Evolutionary conservation across 2,797 vertebrate species (phyloP).

Genomic region (Champsocephalus esox): DNA sequence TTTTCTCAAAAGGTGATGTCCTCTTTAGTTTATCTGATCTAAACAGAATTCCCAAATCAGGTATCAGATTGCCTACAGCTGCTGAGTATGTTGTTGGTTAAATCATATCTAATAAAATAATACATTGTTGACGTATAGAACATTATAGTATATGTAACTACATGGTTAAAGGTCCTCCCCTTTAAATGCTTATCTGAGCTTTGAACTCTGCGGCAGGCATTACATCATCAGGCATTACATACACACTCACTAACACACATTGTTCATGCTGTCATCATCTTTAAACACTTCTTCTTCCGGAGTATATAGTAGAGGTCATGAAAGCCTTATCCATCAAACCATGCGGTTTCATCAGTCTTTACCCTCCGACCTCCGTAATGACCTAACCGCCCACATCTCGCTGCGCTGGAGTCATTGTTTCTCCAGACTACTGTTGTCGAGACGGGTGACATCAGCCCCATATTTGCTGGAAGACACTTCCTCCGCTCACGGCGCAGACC

Average conservation of each 20-base stretch:
- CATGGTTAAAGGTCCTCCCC: not conserved
- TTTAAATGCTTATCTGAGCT: slow-evolving; percentile 46
- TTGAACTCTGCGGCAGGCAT: slow-evolving; percentile 40
- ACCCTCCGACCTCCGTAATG: slow-evolving; percentile 48
- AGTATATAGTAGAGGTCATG: slow-evolving; percentile 30
- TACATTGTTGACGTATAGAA: not conserved
- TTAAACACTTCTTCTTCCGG: slow-evolving; percentile 44
- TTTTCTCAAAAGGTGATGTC: not conserved
- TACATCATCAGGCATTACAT: slow-evolving; percentile 41
- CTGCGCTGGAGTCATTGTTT: slow-evolving; percentile 19
- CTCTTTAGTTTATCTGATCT: slow-evolving; percentile 2
- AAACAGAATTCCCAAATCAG: slow-evolving; percentile 7
- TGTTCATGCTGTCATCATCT: slow-evolving; percentile 53
- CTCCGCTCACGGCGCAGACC: slow-evolving; percentile 41
- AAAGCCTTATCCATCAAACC: slow-evolving; percentile 23
- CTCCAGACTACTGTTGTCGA: slow-evolving; percentile 35
- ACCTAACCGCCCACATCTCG: slow-evolving; percentile 32
- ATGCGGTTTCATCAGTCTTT: slow-evolving; percentile 59
- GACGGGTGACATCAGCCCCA: slow-evolving; percentile 67
- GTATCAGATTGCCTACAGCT: not conserved
- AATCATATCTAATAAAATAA: not conserved
- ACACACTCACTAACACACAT: slow-evolving; percentile 20
- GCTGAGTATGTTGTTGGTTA: not conserved
- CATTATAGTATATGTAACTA: not conserved
- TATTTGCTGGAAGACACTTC: slow-evolving; percentile 53